Conservation (phyloP, 2,888 invertebrate genomes). For the Formica aserva region DNA sequence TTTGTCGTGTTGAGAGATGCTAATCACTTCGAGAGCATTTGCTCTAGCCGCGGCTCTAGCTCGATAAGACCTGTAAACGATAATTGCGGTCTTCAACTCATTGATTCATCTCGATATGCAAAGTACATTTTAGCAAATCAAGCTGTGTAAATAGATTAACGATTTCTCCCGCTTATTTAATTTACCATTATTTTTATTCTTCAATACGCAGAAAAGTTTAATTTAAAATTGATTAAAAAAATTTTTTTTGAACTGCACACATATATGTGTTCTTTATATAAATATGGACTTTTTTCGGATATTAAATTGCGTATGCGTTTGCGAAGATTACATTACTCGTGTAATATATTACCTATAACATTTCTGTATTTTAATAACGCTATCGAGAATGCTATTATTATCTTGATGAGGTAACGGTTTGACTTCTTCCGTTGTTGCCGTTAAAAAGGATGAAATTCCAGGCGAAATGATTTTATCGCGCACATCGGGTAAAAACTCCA, state of each 20-base stretch:
- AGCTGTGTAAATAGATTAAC: not conserved
- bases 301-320: not conserved
- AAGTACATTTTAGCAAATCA: not conserved
- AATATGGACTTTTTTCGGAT: not conserved
- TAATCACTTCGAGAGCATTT: not conserved
- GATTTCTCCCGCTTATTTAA: not conserved
- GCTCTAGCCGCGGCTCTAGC: constrained; percentile 15
- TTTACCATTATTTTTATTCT: not conserved
- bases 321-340: not conserved
- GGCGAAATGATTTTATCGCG: constrained; percentile 73
- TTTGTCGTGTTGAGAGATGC: not conserved
- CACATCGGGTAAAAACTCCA: constrained; percentile 74
- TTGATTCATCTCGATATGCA: not conserved
- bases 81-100: not conserved
- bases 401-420: not conserved
- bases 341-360: constrained; percentile 76
- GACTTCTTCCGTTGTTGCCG: not conserved
- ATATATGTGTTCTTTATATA: not conserved
- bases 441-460: not conserved
- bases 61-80: constrained; percentile 59
- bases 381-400: constrained; percentile 52
- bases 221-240: not conserved
- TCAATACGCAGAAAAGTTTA: not conserved
- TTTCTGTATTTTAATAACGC: constrained; percentile 79
- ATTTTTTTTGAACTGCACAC: not conserved